phyloP scores from a whole-genome alignment of 2,113 vertebrate species.

The Oriolus oriolus region DNA sequence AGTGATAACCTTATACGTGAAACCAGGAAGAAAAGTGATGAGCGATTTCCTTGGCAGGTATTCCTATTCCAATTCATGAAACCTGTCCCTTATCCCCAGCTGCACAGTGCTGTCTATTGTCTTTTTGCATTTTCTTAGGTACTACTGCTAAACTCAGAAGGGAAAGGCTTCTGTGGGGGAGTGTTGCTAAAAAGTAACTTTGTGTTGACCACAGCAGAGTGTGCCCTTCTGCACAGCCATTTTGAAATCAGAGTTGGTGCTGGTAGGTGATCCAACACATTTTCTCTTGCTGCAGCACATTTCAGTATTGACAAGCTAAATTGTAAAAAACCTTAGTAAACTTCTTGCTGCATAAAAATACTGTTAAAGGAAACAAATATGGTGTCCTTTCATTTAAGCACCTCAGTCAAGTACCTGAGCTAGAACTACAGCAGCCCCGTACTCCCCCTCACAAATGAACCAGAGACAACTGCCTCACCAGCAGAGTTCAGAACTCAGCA shows the following conservation, averaged over 20 bases:
- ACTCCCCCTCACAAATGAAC: not conserved
- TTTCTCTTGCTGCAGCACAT: not conserved
- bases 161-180: slow-evolving; percentile 77
- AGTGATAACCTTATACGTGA: not conserved
- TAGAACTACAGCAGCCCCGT: not conserved
- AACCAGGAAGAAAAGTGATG: not conserved
- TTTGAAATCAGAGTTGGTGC: slow-evolving; percentile 36
- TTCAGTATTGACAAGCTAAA: not conserved
- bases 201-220: slow-evolving; percentile 80
- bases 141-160: slow-evolving; percentile 58
- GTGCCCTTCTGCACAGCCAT: slow-evolving; percentile 54
- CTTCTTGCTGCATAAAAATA: not conserved
- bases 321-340: not conserved
- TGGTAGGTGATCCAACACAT: slow-evolving; percentile 64
- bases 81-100: not conserved
- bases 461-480: not conserved
- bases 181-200: slow-evolving; percentile 76
- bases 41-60: slow-evolving; percentile 89
- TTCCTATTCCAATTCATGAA: not conserved
- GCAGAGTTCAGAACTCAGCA: not conserved
- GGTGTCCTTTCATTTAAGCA: not conserved
- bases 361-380: not conserved
- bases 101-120: not conserved
- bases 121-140: slow-evolving; percentile 68
- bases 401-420: not conserved